Base-by-base conservation (phyloP, 2,113 vertebrate species). In the Silurus glanis region DNA sequence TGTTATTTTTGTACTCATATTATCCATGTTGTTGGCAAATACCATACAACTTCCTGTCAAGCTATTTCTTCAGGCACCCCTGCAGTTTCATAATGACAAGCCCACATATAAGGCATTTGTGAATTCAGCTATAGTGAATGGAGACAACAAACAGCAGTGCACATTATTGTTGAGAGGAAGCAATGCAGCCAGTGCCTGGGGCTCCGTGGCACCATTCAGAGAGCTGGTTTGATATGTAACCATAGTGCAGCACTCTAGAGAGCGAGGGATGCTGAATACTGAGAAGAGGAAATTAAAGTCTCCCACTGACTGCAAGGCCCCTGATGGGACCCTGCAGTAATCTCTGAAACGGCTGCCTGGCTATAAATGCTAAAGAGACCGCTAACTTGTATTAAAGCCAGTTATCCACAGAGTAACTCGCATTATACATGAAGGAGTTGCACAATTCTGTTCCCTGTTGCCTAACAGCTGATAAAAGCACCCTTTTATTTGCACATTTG, bases 381-480 rank as follows among this genome's bases (percentile, higher is more conserved):
- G 66, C 80, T 83, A 87, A 87, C 80, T 72, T 79, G 67, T 64
- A 83, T 83, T 87, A 85, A 87, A 83, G 74, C 72, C 19, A 83
- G 66, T 83, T 84, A 67, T 55, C 75, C 74, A 75, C 83, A 61
- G 71, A 85, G 71, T 58, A 47, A 79, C 78, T 74, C 58, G 4
- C 69, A 78, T 89, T 80, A 82, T 10, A 28, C 64, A 55, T 62
- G 47, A 45, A 75, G 79, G 37, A 25, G 56, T 84, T 74, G 90
- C 83, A 88, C 86, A 84, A 78, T 82, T 53, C 85, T 25, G 53
- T 55, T 85, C 83, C 84, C 55, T 75, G 72, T 88, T 88, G 86
- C 74, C 67, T 89, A 87, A 88, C 85, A 84, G 86, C 89, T 80
- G 89, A 88, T 87, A 86, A 90, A 89, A 89, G 85, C 61, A 56